A percentile compares a stretch with the other conserved stretches of the same genome.
phyloP scores from a whole-genome alignment of 1,140 invertebrate species.

The Hermetia illucens region DNA sequence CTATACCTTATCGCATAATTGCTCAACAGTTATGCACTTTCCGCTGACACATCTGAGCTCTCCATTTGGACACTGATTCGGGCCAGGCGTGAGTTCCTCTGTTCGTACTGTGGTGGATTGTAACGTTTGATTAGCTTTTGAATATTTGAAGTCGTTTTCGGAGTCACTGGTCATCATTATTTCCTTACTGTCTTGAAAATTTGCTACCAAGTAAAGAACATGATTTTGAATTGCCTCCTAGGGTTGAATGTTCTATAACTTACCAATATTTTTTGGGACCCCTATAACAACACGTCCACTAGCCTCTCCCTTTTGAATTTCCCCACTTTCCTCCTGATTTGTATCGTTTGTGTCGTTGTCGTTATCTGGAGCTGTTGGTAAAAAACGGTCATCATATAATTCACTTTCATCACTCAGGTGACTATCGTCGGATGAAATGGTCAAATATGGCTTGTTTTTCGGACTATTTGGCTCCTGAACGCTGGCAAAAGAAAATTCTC shows the following conservation, averaged over 20 bases:
- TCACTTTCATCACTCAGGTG: not conserved
- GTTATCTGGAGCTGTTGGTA: not conserved
- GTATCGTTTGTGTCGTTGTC: conserved; percentile 8
- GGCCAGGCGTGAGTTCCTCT: not conserved
- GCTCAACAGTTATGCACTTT: conserved; percentile 42
- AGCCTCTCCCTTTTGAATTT: conserved; percentile 9
- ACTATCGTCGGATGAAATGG: conserved; percentile 2
- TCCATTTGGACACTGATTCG: conserved; percentile 33
- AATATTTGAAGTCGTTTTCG: conserved; percentile 31
- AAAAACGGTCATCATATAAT: not conserved
- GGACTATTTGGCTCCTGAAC: conserved; percentile 15
- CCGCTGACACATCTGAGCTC: conserved; percentile 46
- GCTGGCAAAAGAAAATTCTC: conserved; percentile 23
- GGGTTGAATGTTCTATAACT: no score
- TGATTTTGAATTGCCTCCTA: no score
- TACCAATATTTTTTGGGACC: conserved; percentile 1
- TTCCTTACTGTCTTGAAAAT: conserved; percentile 32
- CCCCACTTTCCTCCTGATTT: conserved; percentile 16
- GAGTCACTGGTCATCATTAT: conserved; percentile 34
- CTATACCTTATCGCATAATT: conserved; percentile 42
- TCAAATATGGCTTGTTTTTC: not conserved
- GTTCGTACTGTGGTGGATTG: not conserved
- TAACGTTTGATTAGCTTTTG: conserved; percentile 10
- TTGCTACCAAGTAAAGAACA: conserved; percentile 12
- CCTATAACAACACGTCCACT: not conserved